These are phyloP conservation scores for Lomographa bimaculata DNA, from an alignment of 2,888 invertebrate genomes.

Conservation along the genomic window DNA sequence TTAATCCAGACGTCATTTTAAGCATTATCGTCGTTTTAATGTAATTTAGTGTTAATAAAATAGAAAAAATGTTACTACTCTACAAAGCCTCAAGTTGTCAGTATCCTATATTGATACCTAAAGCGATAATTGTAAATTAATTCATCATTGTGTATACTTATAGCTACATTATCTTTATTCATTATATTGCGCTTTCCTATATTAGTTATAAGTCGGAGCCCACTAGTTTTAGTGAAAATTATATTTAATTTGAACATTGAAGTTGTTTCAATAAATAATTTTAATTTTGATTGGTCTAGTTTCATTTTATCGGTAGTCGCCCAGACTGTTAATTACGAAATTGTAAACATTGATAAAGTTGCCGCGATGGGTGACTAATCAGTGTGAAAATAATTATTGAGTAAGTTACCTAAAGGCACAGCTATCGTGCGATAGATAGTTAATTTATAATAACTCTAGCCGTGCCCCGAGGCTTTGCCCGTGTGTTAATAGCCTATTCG, in stretches of 20 bases:
- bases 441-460: too few species aligned
- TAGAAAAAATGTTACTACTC: slow-evolving; percentile 58
- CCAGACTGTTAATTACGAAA: slow-evolving; percentile 13
- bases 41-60: slow-evolving; percentile 57
- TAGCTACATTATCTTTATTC: slow-evolving; percentile 66
- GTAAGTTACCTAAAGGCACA: slow-evolving; percentile 5
- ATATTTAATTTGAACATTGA: slow-evolving; percentile 74
- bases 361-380: slow-evolving; percentile 15
- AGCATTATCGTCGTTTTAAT: slow-evolving; percentile 56
- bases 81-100: slow-evolving; percentile 57
- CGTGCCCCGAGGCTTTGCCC: too few species aligned
- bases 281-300: slow-evolving; percentile 63
- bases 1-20: slow-evolving; percentile 56
- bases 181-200: slow-evolving; percentile 71
- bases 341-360: slow-evolving; percentile 26
- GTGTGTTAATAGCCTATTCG: too few species aligned
- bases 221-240: slow-evolving; percentile 73
- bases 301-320: slow-evolving; percentile 31
- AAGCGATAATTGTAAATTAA: slow-evolving; percentile 33
- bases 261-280: slow-evolving; percentile 82
- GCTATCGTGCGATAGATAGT: not conserved
- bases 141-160: slow-evolving; percentile 56
- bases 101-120: slow-evolving; percentile 75
- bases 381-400: slow-evolving; percentile 7
- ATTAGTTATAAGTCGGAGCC: slow-evolving; percentile 69